Evolutionary conservation across 2,797 vertebrate species (phyloP).

Genomic region (Crax fasciolata): DNA sequence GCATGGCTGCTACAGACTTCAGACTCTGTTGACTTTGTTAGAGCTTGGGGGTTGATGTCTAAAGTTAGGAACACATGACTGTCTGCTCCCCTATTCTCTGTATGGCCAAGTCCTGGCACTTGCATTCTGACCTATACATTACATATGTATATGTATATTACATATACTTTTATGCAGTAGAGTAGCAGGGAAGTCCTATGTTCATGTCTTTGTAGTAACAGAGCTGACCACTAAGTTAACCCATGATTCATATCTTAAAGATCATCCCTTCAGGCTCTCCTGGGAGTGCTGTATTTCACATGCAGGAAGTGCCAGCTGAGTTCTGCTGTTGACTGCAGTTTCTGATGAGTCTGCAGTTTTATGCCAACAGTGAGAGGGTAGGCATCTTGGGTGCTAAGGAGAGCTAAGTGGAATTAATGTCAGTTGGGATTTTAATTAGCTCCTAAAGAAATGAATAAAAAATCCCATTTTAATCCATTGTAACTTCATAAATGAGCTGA

Average conservation of each 20-base stretch:
- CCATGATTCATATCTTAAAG: not conserved
- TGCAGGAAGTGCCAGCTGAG: not conserved
- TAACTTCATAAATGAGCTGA: not conserved
- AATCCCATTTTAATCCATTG: not conserved
- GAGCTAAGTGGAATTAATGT: not conserved
- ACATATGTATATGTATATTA: not conserved
- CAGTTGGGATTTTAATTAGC: slow-evolving; percentile 7
- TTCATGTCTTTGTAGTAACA: not conserved
- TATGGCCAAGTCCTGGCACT: not conserved
- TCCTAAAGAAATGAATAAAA: slow-evolving; percentile 15
- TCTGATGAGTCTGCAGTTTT: slow-evolving; percentile 8
- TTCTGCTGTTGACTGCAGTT: not conserved
- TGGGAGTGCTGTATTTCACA: not conserved
- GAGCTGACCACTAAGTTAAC: not conserved
- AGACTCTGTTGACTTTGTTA: not conserved
- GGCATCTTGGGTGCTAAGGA: not conserved
- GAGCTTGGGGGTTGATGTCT: not conserved
- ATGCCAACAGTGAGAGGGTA: not conserved
- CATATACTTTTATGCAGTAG: not conserved
- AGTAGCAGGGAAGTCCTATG: not conserved
- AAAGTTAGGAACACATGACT: not conserved
- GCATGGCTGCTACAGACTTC: not conserved
- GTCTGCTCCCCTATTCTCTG: not conserved
- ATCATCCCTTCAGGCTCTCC: not conserved
- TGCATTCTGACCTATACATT: not conserved